Conservation (phyloP, 2,888 invertebrate species). For the Altica lythri region DNA sequence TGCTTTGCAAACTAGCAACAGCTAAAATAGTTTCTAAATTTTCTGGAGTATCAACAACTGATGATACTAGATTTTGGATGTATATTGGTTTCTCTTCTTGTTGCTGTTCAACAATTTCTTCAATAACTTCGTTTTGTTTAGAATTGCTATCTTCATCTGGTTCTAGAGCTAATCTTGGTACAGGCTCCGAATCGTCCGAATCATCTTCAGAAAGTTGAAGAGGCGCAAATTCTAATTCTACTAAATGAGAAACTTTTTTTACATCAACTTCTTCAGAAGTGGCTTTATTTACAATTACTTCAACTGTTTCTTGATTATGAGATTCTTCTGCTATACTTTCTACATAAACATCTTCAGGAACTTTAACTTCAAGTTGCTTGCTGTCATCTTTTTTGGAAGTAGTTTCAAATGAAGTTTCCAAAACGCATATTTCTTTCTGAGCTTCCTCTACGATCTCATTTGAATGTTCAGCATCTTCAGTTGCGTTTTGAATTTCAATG, state of each 20-base stretch:
- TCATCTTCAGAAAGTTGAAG: conserved; percentile 31
- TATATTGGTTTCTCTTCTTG: conserved; percentile 20
- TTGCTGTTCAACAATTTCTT: conserved; percentile 31
- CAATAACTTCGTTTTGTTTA: no score
- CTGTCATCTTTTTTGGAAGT: neutral
- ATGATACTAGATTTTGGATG: conserved; percentile 11
- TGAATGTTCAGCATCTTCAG: neutral
- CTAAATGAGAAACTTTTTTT: conserved; percentile 7
- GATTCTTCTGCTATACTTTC: neutral
- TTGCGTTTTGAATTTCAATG: conserved; percentile 1
- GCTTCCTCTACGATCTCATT: neutral
- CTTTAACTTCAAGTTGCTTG: no score
- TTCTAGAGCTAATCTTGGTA: conserved; percentile 30
- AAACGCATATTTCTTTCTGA: no score
- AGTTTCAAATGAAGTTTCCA: conserved; percentile 13
- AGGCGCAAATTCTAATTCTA: conserved; percentile 24
- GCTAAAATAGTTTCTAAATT: conserved; percentile 41
- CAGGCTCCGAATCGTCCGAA: conserved; percentile 28
- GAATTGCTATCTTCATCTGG: conserved; percentile 22
- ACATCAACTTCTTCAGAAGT: neutral
- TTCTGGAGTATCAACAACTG: conserved; percentile 29
- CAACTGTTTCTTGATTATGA: conserved; percentile 1
- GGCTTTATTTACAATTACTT: conserved; percentile 1
- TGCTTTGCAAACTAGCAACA: conserved; percentile 40
- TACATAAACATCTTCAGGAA: neutral